Evolutionary conservation across 2,113 vertebrate genomes (phyloP).

Genomic region (Proteles cristata): DNA sequence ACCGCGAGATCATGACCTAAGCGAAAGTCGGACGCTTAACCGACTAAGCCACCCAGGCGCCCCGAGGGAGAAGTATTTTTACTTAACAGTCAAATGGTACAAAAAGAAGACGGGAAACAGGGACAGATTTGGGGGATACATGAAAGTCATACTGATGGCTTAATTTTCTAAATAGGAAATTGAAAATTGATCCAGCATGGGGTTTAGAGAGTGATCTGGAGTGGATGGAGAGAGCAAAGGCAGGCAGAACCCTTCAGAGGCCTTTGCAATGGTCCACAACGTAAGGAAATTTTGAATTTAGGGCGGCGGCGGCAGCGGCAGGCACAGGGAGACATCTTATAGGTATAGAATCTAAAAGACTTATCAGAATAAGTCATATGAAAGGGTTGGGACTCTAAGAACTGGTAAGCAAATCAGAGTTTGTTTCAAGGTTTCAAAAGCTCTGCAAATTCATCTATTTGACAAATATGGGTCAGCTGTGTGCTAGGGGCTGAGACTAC

Average conservation of each 20-base stretch:
- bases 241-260: not conserved
- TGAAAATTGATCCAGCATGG: not conserved
- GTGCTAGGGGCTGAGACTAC: not conserved
- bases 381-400: not conserved
- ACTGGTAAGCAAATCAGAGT: not conserved
- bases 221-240: not conserved
- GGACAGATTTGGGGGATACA: not conserved
- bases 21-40: no score
- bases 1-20: no score
- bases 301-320: not conserved
- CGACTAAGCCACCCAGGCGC: no score
- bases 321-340: not conserved
- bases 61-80: not conserved
- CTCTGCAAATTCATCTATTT: not conserved
- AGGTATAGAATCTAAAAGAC: not conserved
- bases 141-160: not conserved
- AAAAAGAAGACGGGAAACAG: not conserved
- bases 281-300: not conserved
- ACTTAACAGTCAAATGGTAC: not conserved
- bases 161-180: not conserved
- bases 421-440: conserved; percentile 23
- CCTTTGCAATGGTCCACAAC: not conserved
- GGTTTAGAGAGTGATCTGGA: not conserved
- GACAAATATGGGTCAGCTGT: not conserved
- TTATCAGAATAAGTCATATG: not conserved